Evolutionary conservation across 2,797 vertebrate species (phyloP).

Genomic region (Notoglanidium macrostoma): DNA sequence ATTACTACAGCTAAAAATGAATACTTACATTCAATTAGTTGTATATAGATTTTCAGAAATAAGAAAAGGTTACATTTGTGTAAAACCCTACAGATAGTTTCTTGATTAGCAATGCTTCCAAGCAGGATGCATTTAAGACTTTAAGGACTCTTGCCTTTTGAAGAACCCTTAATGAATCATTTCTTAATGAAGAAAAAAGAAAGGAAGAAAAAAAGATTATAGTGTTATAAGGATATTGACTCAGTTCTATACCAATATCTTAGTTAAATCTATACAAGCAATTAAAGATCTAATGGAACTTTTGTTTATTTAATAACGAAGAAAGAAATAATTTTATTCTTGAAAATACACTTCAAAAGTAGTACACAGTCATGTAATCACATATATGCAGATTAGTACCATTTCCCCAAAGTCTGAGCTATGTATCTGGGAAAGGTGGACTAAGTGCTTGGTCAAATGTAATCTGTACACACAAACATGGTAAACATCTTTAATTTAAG

Average conservation of each 20-base stretch:
- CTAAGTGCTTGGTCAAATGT: conserved; percentile 54
- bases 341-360: conserved; percentile 51
- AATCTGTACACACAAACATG: conserved; percentile 60
- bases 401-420: conserved; percentile 31
- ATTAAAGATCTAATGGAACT: conserved; percentile 33
- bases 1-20: background rate
- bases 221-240: background rate
- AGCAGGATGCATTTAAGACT: background rate
- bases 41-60: background rate
- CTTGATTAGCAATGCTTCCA: no score
- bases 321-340: conserved; percentile 51
- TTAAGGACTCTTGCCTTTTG: background rate
- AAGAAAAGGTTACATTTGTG: background rate
- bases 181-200: background rate
- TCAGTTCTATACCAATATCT: background rate
- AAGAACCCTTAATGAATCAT: background rate
- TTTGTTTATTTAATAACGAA: conserved; percentile 49
- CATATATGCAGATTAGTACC: conserved; percentile 42
- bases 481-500: conserved; percentile 53
- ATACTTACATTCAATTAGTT: background rate
- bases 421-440: conserved; percentile 37
- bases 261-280: conserved; percentile 7
- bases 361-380: conserved; percentile 44
- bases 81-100: background rate
- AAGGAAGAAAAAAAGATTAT: background rate